A percentile compares a stretch with the other conserved stretches of the same genome.
phyloP scores from a whole-genome alignment of 2,797 vertebrate species.

The Pygocentrus nattereri region DNA sequence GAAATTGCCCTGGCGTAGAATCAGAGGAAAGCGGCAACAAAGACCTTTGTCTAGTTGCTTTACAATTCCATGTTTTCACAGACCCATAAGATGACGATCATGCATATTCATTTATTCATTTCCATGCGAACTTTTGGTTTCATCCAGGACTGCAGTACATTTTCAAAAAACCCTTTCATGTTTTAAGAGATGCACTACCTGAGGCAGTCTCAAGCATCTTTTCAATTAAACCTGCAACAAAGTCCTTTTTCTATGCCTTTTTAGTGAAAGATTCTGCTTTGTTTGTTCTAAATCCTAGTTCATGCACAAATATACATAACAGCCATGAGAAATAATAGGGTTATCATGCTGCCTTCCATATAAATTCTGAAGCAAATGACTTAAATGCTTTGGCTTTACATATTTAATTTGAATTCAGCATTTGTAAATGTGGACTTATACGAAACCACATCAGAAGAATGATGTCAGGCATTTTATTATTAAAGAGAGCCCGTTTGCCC shows the following conservation, averaged over 20 bases:
- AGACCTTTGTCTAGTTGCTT: conserved; percentile 60
- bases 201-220: conserved; percentile 50
- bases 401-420: conserved; percentile 14
- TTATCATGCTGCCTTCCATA: background rate
- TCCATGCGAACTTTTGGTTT: conserved; percentile 58
- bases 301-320: conserved; percentile 1
- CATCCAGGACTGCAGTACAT: conserved; percentile 47
- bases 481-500: conserved; percentile 43
- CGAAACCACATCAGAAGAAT: conserved; percentile 34
- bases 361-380: background rate
- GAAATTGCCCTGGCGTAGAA: conserved; percentile 61
- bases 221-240: conserved; percentile 53
- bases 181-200: conserved; percentile 39
- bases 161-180: conserved; percentile 59
- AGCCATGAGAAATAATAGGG: background rate
- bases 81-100: conserved; percentile 55
- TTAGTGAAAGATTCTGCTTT: conserved; percentile 12
- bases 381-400: conserved; percentile 12
- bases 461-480: conserved; percentile 27
- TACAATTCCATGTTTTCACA: conserved; percentile 56
- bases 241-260: conserved; percentile 20
- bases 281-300: conserved; percentile 22
- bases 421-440: conserved; percentile 21
- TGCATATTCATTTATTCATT: conserved; percentile 62
- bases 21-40: conserved; percentile 62